Evolutionary conservation across 2,797 vertebrate species (phyloP).

Genomic region (Acanthurus tractus): DNA sequence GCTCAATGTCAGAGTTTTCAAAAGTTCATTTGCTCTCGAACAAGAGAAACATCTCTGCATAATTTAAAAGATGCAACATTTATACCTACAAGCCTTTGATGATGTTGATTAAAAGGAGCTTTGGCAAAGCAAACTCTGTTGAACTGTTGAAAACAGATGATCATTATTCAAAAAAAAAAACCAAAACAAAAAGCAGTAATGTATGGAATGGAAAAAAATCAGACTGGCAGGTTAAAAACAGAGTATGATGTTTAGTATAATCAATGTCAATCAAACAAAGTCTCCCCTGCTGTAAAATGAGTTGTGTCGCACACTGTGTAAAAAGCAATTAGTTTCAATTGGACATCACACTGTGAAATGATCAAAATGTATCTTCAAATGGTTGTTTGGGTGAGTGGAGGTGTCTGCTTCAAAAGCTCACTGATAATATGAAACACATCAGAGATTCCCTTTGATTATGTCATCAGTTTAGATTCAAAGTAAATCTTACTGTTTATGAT

Average conservation of each 20-base stretch:
- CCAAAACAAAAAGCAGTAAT: not conserved
- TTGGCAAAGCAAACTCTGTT: not conserved
- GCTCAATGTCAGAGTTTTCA: conserved; percentile 1
- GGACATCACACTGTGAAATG: conserved; percentile 15
- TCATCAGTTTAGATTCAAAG: conserved; percentile 47
- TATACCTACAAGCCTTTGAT: conserved; percentile 30
- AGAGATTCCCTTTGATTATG: conserved; percentile 55
- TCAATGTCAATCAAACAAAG: conserved; percentile 9
- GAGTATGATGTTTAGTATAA: not conserved
- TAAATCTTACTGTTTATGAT: conserved; percentile 13
- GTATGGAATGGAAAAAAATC: conserved; percentile 4
- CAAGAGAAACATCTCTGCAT: conserved; percentile 17
- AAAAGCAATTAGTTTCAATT: conserved; percentile 29
- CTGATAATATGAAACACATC: conserved; percentile 43
- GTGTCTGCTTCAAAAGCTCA: conserved; percentile 35
- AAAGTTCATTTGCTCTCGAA: conserved; percentile 5
- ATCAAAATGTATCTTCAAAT: conserved; percentile 39
- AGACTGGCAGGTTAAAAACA: not conserved
- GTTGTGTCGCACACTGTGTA: not conserved
- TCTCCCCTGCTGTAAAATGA: conserved; percentile 3
- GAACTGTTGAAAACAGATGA: not conserved
- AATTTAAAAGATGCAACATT: conserved; percentile 38
- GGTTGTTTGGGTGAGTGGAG: conserved; percentile 19
- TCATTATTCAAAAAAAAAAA: conserved; percentile 1
- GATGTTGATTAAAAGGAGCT: conserved; percentile 18